Evolutionary conservation across 2,888 invertebrate genomes (phyloP).

Genomic region (Eurytoma adleriae): DNA sequence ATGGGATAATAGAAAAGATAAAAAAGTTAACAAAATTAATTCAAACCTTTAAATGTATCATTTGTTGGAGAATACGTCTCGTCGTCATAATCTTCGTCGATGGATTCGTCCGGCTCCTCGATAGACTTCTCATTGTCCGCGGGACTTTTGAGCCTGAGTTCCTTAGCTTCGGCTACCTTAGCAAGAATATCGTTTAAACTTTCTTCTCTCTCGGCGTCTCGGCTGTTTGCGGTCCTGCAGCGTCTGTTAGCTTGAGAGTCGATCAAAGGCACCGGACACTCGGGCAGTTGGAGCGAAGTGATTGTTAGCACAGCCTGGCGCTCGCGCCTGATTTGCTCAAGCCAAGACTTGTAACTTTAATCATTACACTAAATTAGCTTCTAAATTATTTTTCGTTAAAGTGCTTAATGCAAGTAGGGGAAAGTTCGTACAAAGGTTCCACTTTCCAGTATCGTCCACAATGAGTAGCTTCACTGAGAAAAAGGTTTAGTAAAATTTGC

Average conservation of each 20-base stretch:
- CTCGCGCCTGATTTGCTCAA: slow-evolving; percentile 67
- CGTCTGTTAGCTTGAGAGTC: slow-evolving; percentile 68
- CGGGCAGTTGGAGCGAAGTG: slow-evolving; percentile 71
- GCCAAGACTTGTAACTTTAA: slow-evolving; percentile 69
- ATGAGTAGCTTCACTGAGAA: no score
- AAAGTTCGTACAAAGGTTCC: no score
- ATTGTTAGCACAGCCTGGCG: slow-evolving; percentile 70
- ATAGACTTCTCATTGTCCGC: slow-evolving; percentile 25
- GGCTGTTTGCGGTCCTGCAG: slow-evolving; percentile 53
- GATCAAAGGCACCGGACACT: slow-evolving; percentile 70
- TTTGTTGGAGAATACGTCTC: slow-evolving; percentile 27
- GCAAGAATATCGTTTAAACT: slow-evolving; percentile 62
- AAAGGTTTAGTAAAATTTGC: no score
- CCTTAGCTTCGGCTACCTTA: slow-evolving; percentile 58
- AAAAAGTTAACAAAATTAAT: slow-evolving; percentile 31
- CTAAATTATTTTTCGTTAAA: neutral
- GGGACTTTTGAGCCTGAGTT: slow-evolving; percentile 15
- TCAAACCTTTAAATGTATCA: slow-evolving; percentile 58
- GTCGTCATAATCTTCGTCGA: slow-evolving; percentile 63
- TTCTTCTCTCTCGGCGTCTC: slow-evolving; percentile 56
- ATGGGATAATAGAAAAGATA: no score
- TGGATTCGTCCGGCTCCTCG: slow-evolving; percentile 8
- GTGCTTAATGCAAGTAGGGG: no score
- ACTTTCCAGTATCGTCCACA: no score
- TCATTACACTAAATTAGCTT: neutral